Base-by-base conservation (phyloP, 2,888 invertebrate genomes). In the Dryadula phaetusa region DNA sequence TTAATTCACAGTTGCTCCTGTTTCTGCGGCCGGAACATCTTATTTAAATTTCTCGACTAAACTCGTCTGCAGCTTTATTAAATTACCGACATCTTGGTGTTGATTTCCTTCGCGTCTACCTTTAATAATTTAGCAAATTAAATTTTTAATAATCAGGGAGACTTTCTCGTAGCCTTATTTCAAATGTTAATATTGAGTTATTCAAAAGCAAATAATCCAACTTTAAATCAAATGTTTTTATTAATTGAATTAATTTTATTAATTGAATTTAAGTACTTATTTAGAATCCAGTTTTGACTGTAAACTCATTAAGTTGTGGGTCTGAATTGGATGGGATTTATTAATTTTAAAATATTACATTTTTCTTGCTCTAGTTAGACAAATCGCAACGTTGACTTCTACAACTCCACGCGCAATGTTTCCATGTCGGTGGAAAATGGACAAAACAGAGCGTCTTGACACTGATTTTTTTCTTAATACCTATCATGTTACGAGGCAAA, bases 61-160 rank as follows among this genome's bases (percentile, higher is more conserved):
- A 58, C 40, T 58, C 58, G 25, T 56, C 64, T 34, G 34, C 34
- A 47, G 49, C 49, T 58, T 58, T 64, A 64, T 64, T 64, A 58
- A 44, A 64, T 64, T 64, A 63, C 63, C n/a, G 63, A 64, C 56
- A 58, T 40, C 46, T 37, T 47, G 40, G 46, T 58, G 64, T 58
- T 49, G 56, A 64, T 58, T 64, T 62, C 42, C 47, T 62, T 58
- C 37, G 56, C 62, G 22, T 12, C 37, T 47, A 40, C 4, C 40
- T 42, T 46, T 47, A 49, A 60, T 40, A 40, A 60, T 60, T 49
- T 49, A 47, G 3, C 32, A 44, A 18, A 60, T 60, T 44, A 44
- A 18, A 46, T 46, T 60, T 60, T 60, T 44, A 60, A 32, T 42
- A 44, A 12, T 32, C 18, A 20, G 20, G 7, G 18, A 20, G 44